Evolutionary conservation across 2,888 invertebrate genomes (phyloP).

Genomic region (Malthinus flaveolus): DNA sequence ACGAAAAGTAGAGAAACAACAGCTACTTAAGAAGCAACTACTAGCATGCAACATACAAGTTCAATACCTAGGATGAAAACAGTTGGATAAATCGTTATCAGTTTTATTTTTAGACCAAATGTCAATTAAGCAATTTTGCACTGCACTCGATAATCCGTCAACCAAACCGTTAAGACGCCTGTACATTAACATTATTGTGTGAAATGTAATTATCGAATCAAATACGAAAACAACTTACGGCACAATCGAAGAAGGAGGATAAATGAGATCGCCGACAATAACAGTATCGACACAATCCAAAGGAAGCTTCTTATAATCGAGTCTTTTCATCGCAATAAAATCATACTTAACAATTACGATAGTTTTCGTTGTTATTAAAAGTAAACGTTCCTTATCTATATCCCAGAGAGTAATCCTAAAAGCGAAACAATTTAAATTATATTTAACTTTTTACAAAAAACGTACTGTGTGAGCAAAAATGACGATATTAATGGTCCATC

Average conservation of each 20-base stretch:
- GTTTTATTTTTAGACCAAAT: constrained; percentile 58
- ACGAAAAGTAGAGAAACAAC: neutral
- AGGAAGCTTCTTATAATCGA: constrained; percentile 71
- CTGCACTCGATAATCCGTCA: constrained; percentile 68
- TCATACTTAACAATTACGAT: constrained; percentile 81
- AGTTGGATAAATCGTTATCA: constrained; percentile 52
- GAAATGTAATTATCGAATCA: neutral
- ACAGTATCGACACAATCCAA: constrained; percentile 72
- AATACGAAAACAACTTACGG: constrained; percentile 67
- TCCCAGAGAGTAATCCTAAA: constrained; percentile 85
- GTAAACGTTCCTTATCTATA: constrained; percentile 79
- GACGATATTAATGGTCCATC: constrained; percentile 75
- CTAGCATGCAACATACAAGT: constrained; percentile 66
- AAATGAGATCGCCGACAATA: constrained; percentile 76
- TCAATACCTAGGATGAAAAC: constrained; percentile 64
- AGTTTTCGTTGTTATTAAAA: constrained; percentile 73
- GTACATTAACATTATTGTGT: constrained; percentile 31
- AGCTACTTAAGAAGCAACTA: neutral
- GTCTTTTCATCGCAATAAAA: constrained; percentile 77
- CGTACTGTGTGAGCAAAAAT: constrained; percentile 83
- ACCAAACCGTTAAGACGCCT: constrained; percentile 74
- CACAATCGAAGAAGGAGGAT: constrained; percentile 78
- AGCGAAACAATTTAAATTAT: neutral
- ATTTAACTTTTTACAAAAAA: constrained; percentile 28
- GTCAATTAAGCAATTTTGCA: constrained; percentile 70